These are phyloP conservation scores for Microtus oregoni DNA, from an alignment of 2,113 vertebrate species.

Conservation along the genomic window DNA sequence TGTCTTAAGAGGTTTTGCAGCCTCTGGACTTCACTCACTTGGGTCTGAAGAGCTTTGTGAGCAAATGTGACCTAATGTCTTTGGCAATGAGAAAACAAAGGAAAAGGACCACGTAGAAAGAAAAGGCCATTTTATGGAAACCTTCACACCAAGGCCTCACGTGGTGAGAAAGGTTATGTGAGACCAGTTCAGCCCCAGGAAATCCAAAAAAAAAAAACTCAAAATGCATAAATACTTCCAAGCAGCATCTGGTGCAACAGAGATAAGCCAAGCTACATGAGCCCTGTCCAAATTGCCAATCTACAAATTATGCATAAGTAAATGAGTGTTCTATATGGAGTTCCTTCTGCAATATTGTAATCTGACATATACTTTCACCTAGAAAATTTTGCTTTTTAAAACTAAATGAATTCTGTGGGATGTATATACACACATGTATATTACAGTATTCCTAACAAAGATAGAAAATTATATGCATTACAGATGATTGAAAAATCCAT, in stretches of 20 bases:
- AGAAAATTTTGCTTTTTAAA: conserved; percentile 43
- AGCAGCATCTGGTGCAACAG: background rate
- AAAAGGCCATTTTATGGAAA: background rate
- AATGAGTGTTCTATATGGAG: background rate
- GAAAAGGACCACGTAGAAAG: background rate
- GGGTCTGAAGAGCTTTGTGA: background rate
- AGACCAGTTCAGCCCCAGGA: background rate
- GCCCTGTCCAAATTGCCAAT: background rate
- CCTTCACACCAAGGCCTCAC: background rate
- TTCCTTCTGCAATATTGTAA: background rate
- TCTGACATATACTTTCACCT: background rate
- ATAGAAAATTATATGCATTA: background rate
- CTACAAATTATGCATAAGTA: background rate
- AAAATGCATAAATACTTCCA: background rate
- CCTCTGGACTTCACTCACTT: background rate
- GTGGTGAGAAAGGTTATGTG: background rate
- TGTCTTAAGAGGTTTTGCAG: background rate
- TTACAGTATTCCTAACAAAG: conserved; percentile 16
- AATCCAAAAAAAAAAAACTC: background rate
- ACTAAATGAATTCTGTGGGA: background rate
- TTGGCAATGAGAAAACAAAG: background rate
- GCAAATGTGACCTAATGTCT: background rate
- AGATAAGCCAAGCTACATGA: background rate
- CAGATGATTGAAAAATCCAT: background rate
- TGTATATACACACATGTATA: background rate